A percentile compares a stretch with the other conserved stretches of the same genome.
Conservation (phyloP, 2,113 vertebrate genomes). For the Tragelaphus imberbis region DNA sequence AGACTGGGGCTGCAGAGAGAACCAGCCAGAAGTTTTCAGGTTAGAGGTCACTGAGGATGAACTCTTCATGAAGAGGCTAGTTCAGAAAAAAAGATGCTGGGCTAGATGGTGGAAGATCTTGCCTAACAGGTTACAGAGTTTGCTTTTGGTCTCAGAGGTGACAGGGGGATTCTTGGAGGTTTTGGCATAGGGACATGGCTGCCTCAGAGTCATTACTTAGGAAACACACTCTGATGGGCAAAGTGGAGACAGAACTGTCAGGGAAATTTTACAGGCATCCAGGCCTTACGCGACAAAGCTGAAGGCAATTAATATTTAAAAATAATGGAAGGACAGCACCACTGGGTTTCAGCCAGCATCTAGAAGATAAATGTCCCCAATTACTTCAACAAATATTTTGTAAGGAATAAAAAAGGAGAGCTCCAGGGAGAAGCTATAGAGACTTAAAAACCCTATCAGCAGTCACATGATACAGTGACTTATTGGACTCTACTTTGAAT, state of each 20-base stretch:
- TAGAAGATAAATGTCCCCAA: background rate
- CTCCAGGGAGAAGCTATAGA: background rate
- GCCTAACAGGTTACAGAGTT: background rate
- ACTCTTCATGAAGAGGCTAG: background rate
- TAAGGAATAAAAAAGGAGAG: background rate
- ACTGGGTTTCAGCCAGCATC: background rate
- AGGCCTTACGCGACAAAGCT: background rate
- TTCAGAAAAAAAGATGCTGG: background rate
- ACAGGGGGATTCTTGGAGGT: background rate
- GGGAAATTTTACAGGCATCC: background rate
- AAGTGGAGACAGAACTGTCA: background rate
- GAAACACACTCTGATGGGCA: background rate
- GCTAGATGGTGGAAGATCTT: background rate
- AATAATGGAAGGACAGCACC: background rate
- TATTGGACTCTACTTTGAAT: background rate
- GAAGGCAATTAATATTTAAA: background rate
- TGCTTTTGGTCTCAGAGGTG: background rate
- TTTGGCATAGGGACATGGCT: background rate
- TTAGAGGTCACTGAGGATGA: background rate
- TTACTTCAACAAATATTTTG: background rate
- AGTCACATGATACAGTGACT: background rate
- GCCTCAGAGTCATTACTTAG: background rate
- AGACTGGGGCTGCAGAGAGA: background rate
- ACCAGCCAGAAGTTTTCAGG: background rate
- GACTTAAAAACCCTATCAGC: background rate